Base-by-base conservation (phyloP, 2,888 invertebrate species). In the Caenorhabditis wallacei region DNA sequence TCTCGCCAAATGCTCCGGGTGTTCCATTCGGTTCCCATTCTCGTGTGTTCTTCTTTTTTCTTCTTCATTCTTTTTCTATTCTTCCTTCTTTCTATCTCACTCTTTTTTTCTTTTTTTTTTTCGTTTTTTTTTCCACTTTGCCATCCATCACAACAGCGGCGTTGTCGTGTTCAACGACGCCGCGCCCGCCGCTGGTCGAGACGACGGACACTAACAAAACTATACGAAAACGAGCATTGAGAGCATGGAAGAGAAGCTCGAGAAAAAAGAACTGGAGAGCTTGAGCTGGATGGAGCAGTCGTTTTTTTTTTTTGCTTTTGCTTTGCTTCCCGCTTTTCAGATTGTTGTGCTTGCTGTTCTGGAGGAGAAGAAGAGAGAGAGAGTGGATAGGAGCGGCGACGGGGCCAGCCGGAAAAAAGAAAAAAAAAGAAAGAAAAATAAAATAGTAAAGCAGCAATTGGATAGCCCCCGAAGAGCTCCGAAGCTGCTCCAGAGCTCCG, bases 361-460 rank as follows among this genome's bases (percentile, higher is more conserved):
- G 53, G 51, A 75, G 75, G 57, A 59, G 57, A 59, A 43, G 22
- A 30, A 40, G 68, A 68, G 59, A 64, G 54, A 40, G 68, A 68
- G 59, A 64, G 54, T 35, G 61, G 43, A 61, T 24, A 59, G 68
- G 37, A 71, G 79, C 51, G 63, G 63, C 68, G 59, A 69, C 43
- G 46, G 75, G 43, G 53, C n/a, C 74, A 40, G 68, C 69, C 64
- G 64, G 64, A 66, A 79, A 59, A 78, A 70, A 69, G 26, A 35
- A 57, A 26, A 71, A 78, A 66, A 70, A 79, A 30, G 43, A 71
- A 79, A 79, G 71, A 79, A 79, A 79, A 79, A 79, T 71, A 72
- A 80, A 80, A 80, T 71, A 80, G 80, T 72, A 80, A 80, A 80
- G 80, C 80, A 72, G 72, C 72, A 79, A 76, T 76, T 69, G 76